Evolutionary conservation across 2,113 vertebrate species (phyloP).

Genomic region (Ophthalmolycus amberensis): DNA sequence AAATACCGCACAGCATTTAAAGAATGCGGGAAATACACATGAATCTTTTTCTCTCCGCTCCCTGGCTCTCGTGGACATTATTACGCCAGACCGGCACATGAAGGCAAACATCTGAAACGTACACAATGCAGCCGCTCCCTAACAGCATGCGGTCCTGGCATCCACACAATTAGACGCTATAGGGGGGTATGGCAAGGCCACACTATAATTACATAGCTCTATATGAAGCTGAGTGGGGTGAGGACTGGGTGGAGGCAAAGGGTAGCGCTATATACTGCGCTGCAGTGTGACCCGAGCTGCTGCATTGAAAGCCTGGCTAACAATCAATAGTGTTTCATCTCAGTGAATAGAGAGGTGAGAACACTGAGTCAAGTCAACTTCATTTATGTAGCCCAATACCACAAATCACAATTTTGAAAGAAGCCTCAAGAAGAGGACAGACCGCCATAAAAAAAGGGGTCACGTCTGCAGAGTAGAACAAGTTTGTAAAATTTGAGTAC

Average conservation of each 20-base stretch:
- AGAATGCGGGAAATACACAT: not conserved
- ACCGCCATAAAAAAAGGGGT: not conserved
- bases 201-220: constrained; percentile 68
- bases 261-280: constrained; percentile 7
- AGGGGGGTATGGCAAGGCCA: constrained; percentile 61
- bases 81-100: constrained; percentile 28
- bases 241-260: constrained; percentile 1
- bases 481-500: not conserved
- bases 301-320: constrained; percentile 32
- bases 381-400: constrained; percentile 6
- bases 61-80: constrained; percentile 1
- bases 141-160: constrained; percentile 58
- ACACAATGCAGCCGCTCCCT: constrained; percentile 53
- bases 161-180: constrained; percentile 67
- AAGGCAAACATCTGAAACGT: constrained; percentile 57
- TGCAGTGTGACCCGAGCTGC: constrained; percentile 51
- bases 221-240: constrained; percentile 53
- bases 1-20: not conserved
- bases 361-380: constrained; percentile 10
- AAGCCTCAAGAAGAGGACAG: not conserved
- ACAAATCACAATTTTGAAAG: not conserved
- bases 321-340: constrained; percentile 54
- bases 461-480: not conserved
- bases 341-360: constrained; percentile 40
- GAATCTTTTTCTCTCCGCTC: not conserved